Conservation (phyloP, 1,140 invertebrate species). For the Ips nitidus region DNA sequence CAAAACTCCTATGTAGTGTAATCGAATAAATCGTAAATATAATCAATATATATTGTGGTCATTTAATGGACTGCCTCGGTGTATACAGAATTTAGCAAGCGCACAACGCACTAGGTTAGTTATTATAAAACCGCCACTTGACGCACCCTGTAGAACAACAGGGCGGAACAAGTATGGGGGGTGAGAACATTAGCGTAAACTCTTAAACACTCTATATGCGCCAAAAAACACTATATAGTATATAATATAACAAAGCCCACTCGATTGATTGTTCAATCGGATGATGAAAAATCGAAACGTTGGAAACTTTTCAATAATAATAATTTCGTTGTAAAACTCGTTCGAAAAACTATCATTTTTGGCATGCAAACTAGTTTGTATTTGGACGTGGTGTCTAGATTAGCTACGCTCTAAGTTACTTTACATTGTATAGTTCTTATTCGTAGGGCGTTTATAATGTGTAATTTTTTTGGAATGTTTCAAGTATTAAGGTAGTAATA, state of each 20-base stretch:
- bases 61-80: conserved; percentile 51
- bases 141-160: neutral
- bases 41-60: conserved; percentile 51
- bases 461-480: conserved; percentile 5
- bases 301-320: neutral
- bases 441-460: neutral
- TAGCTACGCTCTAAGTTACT: conserved; percentile 20
- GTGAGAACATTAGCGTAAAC: too few species aligned
- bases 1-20: conserved; percentile 67
- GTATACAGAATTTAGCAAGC: conserved; percentile 48
- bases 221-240: too few species aligned
- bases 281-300: too few species aligned
- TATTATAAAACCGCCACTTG: conserved; percentile 4
- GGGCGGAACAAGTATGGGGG: neutral
- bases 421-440: conserved; percentile 32
- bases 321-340: conserved; percentile 30
- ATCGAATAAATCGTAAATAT: conserved; percentile 54
- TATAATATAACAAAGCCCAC: too few species aligned
- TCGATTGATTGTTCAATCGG: too few species aligned
- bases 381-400: conserved; percentile 32
- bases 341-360: conserved; percentile 26
- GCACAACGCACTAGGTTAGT: conserved; percentile 34
- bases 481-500: neutral
- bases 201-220: too few species aligned
- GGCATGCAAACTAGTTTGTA: conserved; percentile 33